Evolutionary conservation across 2,888 invertebrate genomes (phyloP), one percentile per base, ranked within the genome.

Genomic region (Ethmia dodecea): DNA sequence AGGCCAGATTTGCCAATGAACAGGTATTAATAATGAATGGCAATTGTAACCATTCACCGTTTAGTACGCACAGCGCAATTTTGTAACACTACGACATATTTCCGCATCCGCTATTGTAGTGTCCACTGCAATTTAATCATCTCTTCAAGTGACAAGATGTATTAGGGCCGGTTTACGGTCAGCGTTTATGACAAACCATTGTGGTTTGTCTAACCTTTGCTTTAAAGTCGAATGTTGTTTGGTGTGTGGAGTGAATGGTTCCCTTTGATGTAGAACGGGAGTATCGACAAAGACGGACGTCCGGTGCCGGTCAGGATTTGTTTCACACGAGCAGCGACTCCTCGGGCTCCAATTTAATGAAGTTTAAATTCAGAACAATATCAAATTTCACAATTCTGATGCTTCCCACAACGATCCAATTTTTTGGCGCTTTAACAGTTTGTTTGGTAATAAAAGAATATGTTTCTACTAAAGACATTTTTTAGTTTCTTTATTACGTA

Each of bases 301-400:
- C 86, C 86, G 86, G 79, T 83, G 75, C 84, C 84, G 86, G 86
- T 83, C 81, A 83, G 84, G 83, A 83, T 83, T 84, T 76, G 75
- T 81, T 83, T 81, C 83, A 81, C 80, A 79, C 78, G 77, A 75
- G 52, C 55, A 70, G 14, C 31, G 14, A 51, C 67, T 74, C 58
- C 64, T 63, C 61, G 58, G 50, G 44, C 56, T 54, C 52, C 47
- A 55, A 58, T 46, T 32, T 37, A 15, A 32, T 34, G 31, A 34
- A 37, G 24, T 16, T 30, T 22, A n/a, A n/a, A n/a, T n/a, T n/a
- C n/a, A n/a, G n/a, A n/a, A n/a, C n/a, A n/a, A n/a, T n/a, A n/a
- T n/a, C n/a, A n/a, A n/a, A n/a, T n/a, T n/a, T n/a, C n/a, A n/a
- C n/a, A n/a, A n/a, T n/a, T n/a, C n/a, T n/a, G n/a, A n/a, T n/a